These are phyloP conservation scores for Synanthedon formicaeformis DNA, from an alignment of 2,888 invertebrate genomes.

Conservation along the genomic window DNA sequence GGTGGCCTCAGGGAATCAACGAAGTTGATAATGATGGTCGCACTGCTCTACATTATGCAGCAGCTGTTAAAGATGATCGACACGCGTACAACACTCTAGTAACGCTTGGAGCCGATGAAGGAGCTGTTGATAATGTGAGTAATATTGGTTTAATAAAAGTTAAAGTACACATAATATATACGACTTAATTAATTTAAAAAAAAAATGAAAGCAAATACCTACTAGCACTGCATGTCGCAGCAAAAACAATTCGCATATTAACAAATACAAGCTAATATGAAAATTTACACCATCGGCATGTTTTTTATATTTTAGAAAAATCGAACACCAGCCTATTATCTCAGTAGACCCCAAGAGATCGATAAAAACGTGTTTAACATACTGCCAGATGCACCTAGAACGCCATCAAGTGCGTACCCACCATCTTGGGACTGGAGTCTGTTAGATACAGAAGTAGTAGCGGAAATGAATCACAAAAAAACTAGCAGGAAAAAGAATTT, in stretches of 20 bases:
- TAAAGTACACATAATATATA: neutral
- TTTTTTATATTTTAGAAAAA: constrained; percentile 74
- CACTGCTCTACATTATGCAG: constrained; percentile 90
- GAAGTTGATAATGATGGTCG: constrained; percentile 85
- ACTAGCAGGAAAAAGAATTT: constrained; percentile 39
- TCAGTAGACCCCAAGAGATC: constrained; percentile 80
- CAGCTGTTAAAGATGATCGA: constrained; percentile 81
- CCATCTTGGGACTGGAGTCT: constrained; percentile 80
- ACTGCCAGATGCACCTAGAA: constrained; percentile 85
- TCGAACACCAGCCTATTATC: constrained; percentile 84
- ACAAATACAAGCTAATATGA: too few species aligned
- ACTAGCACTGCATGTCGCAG: neutral
- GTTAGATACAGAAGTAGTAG: constrained; percentile 62
- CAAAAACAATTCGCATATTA: too few species aligned
- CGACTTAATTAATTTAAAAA: neutral
- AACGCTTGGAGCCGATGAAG: constrained; percentile 86
- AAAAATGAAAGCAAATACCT: too few species aligned
- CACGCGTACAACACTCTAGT: constrained; percentile 83
- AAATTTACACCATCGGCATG: too few species aligned
- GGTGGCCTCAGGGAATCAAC: constrained; percentile 77
- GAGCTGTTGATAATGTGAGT: constrained; percentile 84
- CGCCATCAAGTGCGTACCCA: constrained; percentile 77
- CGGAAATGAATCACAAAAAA: constrained; percentile 48
- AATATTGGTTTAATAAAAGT: constrained; percentile 6
- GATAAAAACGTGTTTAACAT: constrained; percentile 78